Percentiles rank a stretch among this genome's conserved stretches.
Evolutionary conservation across 2,113 vertebrate genomes (phyloP).

Genomic region (Penelope pileata): DNA sequence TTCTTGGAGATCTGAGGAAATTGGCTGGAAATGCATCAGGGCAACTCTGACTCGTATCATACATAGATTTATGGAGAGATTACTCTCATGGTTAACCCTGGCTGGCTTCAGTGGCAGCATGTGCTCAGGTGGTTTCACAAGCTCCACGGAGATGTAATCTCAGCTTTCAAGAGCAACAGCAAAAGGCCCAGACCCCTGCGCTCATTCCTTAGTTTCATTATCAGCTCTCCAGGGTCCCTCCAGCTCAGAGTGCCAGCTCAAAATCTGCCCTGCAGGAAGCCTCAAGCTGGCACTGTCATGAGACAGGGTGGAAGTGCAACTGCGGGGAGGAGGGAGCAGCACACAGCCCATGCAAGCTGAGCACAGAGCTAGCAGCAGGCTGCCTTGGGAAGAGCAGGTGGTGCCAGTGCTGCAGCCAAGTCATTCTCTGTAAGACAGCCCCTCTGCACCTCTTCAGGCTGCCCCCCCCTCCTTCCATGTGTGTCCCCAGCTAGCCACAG

Average conservation of each 20-base stretch:
- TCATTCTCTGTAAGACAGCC: not conserved
- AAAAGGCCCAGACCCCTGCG: not conserved
- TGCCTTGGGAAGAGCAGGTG: accelerated
- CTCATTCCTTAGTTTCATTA: not conserved
- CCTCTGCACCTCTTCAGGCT: not conserved
- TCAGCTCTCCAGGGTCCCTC: accelerated
- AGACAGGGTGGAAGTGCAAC: not conserved
- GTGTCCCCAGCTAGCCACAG: not conserved
- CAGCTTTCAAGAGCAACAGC: not conserved
- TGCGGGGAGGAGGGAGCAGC: not conserved
- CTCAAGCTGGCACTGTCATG: not conserved
- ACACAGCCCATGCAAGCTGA: not conserved
- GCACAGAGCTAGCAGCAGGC: not conserved
- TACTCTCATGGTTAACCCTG: not conserved
- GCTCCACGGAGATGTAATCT: not conserved
- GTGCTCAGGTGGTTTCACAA: not conserved
- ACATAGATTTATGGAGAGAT: not conserved
- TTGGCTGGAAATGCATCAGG: not conserved
- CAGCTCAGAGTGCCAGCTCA: not conserved
- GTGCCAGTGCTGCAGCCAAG: not conserved
- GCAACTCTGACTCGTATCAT: accelerated
- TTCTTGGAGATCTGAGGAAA: not conserved
- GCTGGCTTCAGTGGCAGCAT: not conserved
- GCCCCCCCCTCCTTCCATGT: not conserved
- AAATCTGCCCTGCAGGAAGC: not conserved